Conservation (phyloP, 2,797 vertebrate genomes). For the Helarctos malayanus region DNA sequence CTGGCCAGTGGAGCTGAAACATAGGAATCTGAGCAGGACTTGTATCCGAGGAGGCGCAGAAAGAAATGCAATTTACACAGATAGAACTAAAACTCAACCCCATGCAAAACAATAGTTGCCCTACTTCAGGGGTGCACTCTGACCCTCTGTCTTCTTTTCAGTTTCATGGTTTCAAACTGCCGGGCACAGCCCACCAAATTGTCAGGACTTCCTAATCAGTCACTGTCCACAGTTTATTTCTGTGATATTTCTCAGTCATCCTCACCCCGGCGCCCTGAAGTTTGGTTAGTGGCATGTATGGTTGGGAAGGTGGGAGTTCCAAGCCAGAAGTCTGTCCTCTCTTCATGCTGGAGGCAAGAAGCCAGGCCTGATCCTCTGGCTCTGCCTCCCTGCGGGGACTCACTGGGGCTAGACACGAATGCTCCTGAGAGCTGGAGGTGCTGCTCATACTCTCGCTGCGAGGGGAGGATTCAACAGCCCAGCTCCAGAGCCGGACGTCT, state of each 20-base stretch:
- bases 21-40: not conserved
- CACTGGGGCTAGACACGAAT: not conserved
- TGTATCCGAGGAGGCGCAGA: not conserved
- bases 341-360: not conserved
- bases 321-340: not conserved
- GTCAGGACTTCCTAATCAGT: not conserved
- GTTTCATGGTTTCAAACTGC: not conserved
- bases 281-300: not conserved
- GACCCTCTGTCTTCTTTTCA: not conserved
- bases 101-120: not conserved
- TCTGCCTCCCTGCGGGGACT: not conserved
- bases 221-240: not conserved
- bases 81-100: not conserved
- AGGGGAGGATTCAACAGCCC: not conserved
- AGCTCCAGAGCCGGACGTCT: not conserved
- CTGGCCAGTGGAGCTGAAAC: not conserved
- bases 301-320: fast-evolving
- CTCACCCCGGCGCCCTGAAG: fast-evolving
- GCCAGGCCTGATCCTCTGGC: too few relatives aligned
- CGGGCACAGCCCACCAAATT: not conserved
- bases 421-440: not conserved
- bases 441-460: fast-evolving
- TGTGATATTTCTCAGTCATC: not conserved
- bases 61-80: not conserved
- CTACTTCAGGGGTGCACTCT: not conserved